phyloP scores from a whole-genome alignment of 2,113 vertebrate genomes.

The Haplochromis burtoni region DNA sequence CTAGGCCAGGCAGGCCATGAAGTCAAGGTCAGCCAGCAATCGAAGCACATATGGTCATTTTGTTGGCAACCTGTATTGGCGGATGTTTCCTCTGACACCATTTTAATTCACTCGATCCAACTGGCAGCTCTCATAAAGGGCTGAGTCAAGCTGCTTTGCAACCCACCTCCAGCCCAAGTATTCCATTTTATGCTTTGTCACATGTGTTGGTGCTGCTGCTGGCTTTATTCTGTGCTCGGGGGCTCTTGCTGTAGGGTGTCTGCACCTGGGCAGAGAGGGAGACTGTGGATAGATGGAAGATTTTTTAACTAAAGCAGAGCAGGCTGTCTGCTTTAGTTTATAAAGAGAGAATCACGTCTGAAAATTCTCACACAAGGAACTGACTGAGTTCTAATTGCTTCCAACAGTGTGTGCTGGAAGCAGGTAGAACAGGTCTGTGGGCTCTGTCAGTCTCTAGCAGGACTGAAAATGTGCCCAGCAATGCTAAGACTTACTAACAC shows the following conservation, averaged over 20 bases:
- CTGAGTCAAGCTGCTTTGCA: background rate
- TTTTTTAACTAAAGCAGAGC: background rate
- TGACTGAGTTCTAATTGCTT: background rate
- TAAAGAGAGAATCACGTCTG: background rate
- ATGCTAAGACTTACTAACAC: background rate
- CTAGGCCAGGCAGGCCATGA: background rate
- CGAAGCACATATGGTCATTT: background rate
- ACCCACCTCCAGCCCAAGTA: background rate
- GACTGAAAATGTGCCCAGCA: background rate
- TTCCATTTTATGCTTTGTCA: background rate
- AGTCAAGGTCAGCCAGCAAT: background rate
- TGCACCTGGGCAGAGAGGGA: background rate
- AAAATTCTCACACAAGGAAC: background rate
- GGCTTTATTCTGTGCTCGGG: background rate
- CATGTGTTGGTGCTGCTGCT: background rate
- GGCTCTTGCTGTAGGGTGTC: background rate
- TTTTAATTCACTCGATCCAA: background rate
- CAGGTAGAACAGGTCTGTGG: background rate
- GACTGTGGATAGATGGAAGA: background rate
- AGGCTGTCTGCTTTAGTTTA: background rate
- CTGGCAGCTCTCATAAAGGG: background rate
- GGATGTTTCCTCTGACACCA: background rate
- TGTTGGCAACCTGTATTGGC: background rate
- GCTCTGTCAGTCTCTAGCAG: background rate
- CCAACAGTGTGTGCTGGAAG: background rate